Base-by-base conservation (phyloP, 1,140 invertebrate genomes). In the Cyrtorhinus lividipennis region DNA sequence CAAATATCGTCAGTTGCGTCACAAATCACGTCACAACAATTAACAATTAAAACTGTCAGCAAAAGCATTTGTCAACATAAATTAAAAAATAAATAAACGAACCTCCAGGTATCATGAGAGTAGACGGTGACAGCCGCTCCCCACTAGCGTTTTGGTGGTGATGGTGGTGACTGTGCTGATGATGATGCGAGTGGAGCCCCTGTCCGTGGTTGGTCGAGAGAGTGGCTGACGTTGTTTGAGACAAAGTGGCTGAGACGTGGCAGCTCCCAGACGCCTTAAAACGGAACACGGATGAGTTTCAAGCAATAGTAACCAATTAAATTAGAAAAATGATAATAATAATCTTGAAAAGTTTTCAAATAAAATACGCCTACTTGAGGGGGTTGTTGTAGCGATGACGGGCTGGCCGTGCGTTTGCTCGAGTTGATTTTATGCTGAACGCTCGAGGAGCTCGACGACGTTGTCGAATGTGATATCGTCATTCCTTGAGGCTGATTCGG, bases 381-480 rank as follows among this genome's bases (percentile, higher is more conserved):
- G 15, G 62, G 22, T 1, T 46, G 59, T 78, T 77, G 48, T 76
- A 77, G 68, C 78, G 78, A 72, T 76, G 79, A 66, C 76, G 73
- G 62, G 76, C 69, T 71, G 53, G 18, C 71, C 64, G 53, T 69
- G 30, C 78, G 67, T 74, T 79, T 79, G 23, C 75, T 77, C 2
- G 64, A 66, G 68, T 78, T 78, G 13, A 80, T 78, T 70, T 80
- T 80, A 64, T 80, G 79, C 64, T 80, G 78, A 62, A 80, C 79
- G 45, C 79, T 80, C 5, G 69, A 69, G 76, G 80, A 67, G 75
- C 80, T 56, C 76, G 79, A 81, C 25, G 80, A 81, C 30, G 79
- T 81, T 13, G 80, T 81, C 5, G 81, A 82, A 69, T 83, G 81
- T 2, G 80, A 81, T 67, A 83, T 82, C 3, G 81, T 82, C 53